These are phyloP conservation scores for Nebria salina DNA, from an alignment of 2,888 invertebrate genomes.

Conservation along the genomic window DNA sequence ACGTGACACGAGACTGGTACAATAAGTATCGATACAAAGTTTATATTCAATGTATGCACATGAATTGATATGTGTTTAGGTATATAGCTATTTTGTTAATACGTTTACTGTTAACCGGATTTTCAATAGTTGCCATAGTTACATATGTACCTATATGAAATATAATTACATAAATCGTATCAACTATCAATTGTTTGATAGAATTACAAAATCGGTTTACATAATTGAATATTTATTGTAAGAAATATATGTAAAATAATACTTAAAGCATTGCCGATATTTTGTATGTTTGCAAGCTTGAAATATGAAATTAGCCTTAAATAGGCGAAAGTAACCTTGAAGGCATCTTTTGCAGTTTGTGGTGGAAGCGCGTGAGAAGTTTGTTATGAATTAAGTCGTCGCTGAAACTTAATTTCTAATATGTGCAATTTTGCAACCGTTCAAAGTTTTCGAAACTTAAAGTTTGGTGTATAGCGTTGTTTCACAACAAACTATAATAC, in stretches of 20 bases:
- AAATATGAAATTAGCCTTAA: too few species aligned
- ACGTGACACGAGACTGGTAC: background rate
- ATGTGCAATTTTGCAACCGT: slow-evolving; percentile 33
- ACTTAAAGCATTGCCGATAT: too few species aligned
- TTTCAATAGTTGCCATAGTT: background rate
- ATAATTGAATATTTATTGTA: too few species aligned
- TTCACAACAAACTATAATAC: slow-evolving; percentile 7
- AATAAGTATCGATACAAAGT: background rate
- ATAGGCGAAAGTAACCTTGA: too few species aligned
- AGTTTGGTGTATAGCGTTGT: slow-evolving; percentile 2
- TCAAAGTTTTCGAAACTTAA: slow-evolving; percentile 29
- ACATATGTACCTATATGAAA: too few species aligned
- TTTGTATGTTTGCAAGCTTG: too few species aligned
- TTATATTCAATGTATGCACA: background rate
- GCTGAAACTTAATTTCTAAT: slow-evolving; percentile 38
- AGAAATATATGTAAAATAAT: too few species aligned
- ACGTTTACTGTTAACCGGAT: background rate
- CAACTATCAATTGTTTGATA: too few species aligned
- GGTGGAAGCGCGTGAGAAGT: slow-evolving; percentile 24
- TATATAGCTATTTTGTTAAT: background rate
- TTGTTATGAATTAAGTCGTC: slow-evolving; percentile 34
- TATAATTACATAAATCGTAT: too few species aligned
- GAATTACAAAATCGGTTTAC: too few species aligned
- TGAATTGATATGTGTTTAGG: background rate
- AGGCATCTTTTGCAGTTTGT: too few species aligned